Percentiles rank a stretch among this genome's conserved stretches.
Evolutionary conservation across 1,140 invertebrate genomes (phyloP).

Genomic region (Choristoneura fumiferana): DNA sequence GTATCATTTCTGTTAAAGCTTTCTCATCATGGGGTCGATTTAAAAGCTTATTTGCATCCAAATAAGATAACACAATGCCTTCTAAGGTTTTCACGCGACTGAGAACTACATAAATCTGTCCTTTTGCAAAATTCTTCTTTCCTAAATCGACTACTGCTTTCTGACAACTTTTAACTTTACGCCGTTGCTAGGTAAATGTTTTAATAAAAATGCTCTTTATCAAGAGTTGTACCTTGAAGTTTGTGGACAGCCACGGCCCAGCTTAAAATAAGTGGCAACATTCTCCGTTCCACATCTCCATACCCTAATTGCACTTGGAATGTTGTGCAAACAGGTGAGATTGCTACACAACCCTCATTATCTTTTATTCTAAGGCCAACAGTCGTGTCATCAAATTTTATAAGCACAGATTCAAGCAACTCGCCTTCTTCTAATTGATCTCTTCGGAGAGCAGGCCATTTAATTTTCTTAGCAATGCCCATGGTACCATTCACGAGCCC

Average conservation of each 20-base stretch:
- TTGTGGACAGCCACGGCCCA: slow-evolving; percentile 40
- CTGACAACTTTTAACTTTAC: no score
- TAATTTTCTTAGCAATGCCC: not conserved
- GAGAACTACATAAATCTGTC: slow-evolving; percentile 37
- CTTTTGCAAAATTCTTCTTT: slow-evolving; percentile 45
- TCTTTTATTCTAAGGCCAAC: no score
- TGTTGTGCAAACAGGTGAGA: no score
- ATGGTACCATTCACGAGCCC: slow-evolving; percentile 12
- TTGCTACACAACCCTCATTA: no score
- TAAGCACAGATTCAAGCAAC: no score
- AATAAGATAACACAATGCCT: slow-evolving; percentile 28
- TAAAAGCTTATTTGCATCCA: slow-evolving; percentile 32
- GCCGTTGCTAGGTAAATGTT: no score
- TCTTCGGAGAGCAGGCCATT: slow-evolving; percentile 1
- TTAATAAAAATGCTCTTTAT: no score
- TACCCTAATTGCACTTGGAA: not conserved
- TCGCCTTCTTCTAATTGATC: slow-evolving; percentile 12
- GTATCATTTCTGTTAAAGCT: slow-evolving; percentile 24
- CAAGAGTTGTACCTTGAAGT: slow-evolving; percentile 37
- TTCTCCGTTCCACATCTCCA: slow-evolving; percentile 27
- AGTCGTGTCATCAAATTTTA: no score
- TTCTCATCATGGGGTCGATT: slow-evolving; percentile 29
- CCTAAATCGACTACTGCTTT: slow-evolving; percentile 37
- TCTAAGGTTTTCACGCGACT: slow-evolving; percentile 33
- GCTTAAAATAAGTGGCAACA: slow-evolving; percentile 34